Conservation (phyloP, 2,797 vertebrate genomes). For the Iguana delicatissima region DNA sequence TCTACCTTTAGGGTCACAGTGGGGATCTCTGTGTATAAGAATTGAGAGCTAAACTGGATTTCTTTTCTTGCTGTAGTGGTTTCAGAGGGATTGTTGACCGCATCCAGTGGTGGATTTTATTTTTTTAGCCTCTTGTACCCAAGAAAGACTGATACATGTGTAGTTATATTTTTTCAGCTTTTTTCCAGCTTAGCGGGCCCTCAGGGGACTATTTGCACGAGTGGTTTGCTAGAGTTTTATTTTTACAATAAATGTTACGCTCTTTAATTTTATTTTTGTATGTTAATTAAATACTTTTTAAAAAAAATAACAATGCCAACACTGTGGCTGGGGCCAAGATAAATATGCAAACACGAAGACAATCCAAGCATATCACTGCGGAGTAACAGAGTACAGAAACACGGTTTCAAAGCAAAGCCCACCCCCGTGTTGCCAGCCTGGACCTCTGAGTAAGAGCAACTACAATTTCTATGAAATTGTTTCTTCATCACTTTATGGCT, state of each 20-base stretch:
- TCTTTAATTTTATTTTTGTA: constrained; percentile 78
- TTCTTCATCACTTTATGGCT: constrained; percentile 9
- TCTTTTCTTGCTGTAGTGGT: constrained; percentile 27
- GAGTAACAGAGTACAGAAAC: constrained; percentile 56
- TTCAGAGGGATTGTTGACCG: constrained; percentile 52
- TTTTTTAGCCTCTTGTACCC: constrained; percentile 68
- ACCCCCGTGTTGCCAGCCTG: constrained; percentile 17
- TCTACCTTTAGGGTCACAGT: neutral
- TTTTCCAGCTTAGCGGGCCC: constrained; percentile 61
- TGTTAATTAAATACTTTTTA: constrained; percentile 77
- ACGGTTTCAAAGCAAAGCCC: constrained; percentile 54
- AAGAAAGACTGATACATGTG: constrained; percentile 56
- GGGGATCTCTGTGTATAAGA: constrained; percentile 20
- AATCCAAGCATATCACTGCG: constrained; percentile 70
- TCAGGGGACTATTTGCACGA: constrained; percentile 63
- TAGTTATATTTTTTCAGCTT: constrained; percentile 67
- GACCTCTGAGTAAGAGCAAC: constrained; percentile 27
- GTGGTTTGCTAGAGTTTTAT: constrained; percentile 74
- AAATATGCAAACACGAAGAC: constrained; percentile 76
- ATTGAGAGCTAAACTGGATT: neutral
- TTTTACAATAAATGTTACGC: constrained; percentile 73
- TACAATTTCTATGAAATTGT: neutral
- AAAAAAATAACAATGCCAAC: constrained; percentile 58
- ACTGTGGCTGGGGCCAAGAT: constrained; percentile 65
- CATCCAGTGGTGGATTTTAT: constrained; percentile 55